Percentiles rank a stretch among this genome's conserved stretches.
phyloP scores from a whole-genome alignment of 2,113 vertebrate species.

The Dipodomys ordii region DNA sequence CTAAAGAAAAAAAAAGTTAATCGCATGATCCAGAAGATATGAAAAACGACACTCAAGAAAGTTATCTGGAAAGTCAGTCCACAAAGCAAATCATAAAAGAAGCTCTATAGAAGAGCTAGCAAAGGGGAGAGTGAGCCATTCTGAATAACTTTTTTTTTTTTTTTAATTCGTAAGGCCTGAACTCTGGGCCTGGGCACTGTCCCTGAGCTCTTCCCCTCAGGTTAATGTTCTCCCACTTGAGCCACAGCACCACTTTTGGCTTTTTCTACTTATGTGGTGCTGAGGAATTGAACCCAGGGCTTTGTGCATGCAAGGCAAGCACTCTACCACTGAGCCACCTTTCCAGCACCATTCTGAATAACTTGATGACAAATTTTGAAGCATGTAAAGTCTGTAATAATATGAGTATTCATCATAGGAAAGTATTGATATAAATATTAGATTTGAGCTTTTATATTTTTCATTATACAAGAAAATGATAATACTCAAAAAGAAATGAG shows the following conservation, averaged over 20 bases:
- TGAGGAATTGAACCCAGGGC: too few relatives aligned
- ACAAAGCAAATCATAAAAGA: slow-evolving; percentile 75
- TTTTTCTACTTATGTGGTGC: too few relatives aligned
- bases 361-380: background rate
- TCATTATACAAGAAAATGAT: background rate
- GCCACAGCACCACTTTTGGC: too few relatives aligned
- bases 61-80: slow-evolving; percentile 87
- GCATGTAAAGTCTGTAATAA: background rate
- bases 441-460: slow-evolving; percentile 16
- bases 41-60: slow-evolving; percentile 87
- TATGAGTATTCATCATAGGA: background rate
- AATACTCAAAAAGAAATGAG: slow-evolving; percentile 22
- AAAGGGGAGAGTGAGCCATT: background rate
- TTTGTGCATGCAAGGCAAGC: too few relatives aligned
- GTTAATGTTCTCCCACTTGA: too few relatives aligned
- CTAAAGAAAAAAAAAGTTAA: background rate
- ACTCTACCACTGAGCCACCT: too few relatives aligned
- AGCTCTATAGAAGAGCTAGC: slow-evolving; percentile 72
- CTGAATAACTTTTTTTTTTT: background rate
- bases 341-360: background rate
- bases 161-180: background rate
- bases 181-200: too few relatives aligned
- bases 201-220: too few relatives aligned
- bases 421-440: background rate
- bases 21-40: slow-evolving; percentile 81